Conservation (phyloP, 2,113 vertebrate genomes). For the Condylura cristata region DNA sequence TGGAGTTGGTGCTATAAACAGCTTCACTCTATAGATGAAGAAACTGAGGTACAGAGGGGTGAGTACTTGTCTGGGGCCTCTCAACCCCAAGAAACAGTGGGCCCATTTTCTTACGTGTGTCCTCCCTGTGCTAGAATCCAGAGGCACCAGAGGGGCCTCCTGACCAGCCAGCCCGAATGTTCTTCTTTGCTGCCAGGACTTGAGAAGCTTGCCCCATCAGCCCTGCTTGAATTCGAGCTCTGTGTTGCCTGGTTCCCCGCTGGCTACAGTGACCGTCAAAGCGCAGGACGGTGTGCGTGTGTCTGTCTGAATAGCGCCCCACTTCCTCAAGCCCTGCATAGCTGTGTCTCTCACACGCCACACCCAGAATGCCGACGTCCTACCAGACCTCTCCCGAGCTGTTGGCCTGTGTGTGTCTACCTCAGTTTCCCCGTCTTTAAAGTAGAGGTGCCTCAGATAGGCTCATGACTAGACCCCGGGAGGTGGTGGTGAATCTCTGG, state of each 20-base stretch:
- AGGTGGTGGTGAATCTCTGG: background rate
- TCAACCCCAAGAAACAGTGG: background rate
- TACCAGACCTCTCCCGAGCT: too few relatives aligned
- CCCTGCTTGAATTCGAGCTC: background rate
- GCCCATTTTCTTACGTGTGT: background rate
- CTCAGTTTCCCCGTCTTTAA: background rate
- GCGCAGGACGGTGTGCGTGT: background rate
- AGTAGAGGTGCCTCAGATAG: background rate
- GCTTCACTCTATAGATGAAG: background rate
- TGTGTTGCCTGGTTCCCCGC: background rate
- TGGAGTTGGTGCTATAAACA: background rate
- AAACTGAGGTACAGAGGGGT: background rate
- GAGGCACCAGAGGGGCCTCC: background rate
- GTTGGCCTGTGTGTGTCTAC: background rate
- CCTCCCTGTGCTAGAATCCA: background rate
- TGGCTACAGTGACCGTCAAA: background rate
- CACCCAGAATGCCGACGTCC: too few relatives aligned
- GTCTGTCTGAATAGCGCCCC: background rate
- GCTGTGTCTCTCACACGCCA: background rate
- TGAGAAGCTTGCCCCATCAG: background rate
- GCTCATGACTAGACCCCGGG: background rate
- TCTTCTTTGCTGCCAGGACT: background rate
- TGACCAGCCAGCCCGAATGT: fast-evolving
- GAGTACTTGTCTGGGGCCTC: background rate
- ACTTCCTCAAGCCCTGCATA: background rate